Evolutionary conservation across 35 echinoderm and acorn worm genomes (phyloP).

Genomic region (Amphiura filiformis): DNA sequence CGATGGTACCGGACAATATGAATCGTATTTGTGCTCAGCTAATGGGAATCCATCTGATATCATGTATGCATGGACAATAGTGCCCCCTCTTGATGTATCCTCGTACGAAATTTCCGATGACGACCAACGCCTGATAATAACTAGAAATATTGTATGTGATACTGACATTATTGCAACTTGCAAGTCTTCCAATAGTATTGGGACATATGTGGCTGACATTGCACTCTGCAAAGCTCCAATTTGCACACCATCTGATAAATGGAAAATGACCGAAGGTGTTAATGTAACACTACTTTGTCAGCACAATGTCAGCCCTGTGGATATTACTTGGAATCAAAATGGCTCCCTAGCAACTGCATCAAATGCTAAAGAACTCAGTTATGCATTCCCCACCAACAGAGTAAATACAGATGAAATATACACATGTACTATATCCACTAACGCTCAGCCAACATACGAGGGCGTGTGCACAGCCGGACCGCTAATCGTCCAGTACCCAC

Average conservation of each 20-base stretch:
- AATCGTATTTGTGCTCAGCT: not conserved
- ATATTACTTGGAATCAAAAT: not conserved
- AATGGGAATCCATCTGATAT: not conserved
- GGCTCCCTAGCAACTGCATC: not conserved
- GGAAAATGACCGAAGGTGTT: not conserved
- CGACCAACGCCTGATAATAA: no score
- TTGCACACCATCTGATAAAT: not conserved
- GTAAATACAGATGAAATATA: not conserved
- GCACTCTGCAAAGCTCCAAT: not conserved
- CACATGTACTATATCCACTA: not conserved
- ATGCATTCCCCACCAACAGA: not conserved
- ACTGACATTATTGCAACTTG: no score
- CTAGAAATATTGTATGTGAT: no score
- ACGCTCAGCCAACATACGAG: not conserved
- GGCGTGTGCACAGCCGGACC: not conserved
- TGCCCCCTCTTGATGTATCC: not conserved
- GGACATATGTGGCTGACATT: not conserved
- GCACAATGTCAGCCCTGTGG: not conserved
- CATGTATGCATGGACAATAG: not conserved
- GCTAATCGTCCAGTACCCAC: conserved; percentile 7
- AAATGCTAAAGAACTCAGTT: not conserved
- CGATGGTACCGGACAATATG: not conserved
- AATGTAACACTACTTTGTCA: not conserved
- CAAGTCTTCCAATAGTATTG: not conserved
- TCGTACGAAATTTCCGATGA: no score